Percentiles rank a stretch among this genome's conserved stretches.
Conservation (phyloP, 2,888 invertebrate genomes). For the Drosophila prostipennis region DNA sequence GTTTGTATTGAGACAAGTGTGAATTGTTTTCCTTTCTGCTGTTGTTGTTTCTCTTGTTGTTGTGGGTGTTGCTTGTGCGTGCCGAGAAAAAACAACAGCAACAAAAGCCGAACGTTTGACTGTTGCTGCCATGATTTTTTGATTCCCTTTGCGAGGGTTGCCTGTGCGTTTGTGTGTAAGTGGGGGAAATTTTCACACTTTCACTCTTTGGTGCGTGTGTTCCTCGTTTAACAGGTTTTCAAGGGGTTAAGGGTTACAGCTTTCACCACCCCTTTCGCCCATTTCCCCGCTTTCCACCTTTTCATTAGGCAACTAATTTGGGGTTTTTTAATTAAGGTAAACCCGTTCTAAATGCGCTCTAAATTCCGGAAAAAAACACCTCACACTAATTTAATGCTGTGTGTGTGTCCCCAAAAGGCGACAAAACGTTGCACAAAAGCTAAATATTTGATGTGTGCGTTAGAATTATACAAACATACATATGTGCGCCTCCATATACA, state of each 20-base stretch:
- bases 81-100: slow-evolving; percentile 38
- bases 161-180: slow-evolving; percentile 46
- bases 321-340: slow-evolving; percentile 42
- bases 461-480: slow-evolving; percentile 27
- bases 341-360: slow-evolving; percentile 37
- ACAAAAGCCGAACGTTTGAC: slow-evolving; percentile 39
- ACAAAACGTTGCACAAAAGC: slow-evolving; percentile 67
- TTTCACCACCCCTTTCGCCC: neutral
- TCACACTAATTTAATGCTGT: slow-evolving; percentile 72
- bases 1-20: slow-evolving; percentile 80
- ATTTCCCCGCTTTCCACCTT: neutral
- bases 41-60: slow-evolving; percentile 46
- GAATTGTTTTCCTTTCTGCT: slow-evolving; percentile 75
- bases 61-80: slow-evolving; percentile 61
- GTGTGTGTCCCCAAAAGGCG: slow-evolving; percentile 51
- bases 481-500: slow-evolving; percentile 14
- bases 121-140: slow-evolving; percentile 76
- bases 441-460: slow-evolving; percentile 68
- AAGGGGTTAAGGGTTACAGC: slow-evolving; percentile 27
- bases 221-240: slow-evolving; percentile 69
- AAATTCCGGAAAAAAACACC: slow-evolving; percentile 46
- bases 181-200: slow-evolving; percentile 69
- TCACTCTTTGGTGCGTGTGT: slow-evolving; percentile 61
- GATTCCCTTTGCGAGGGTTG: slow-evolving; percentile 61
- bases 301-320: slow-evolving; percentile 40